Conservation (phyloP, 2,113 vertebrate genomes). For the Cyanoderma ruficeps region DNA sequence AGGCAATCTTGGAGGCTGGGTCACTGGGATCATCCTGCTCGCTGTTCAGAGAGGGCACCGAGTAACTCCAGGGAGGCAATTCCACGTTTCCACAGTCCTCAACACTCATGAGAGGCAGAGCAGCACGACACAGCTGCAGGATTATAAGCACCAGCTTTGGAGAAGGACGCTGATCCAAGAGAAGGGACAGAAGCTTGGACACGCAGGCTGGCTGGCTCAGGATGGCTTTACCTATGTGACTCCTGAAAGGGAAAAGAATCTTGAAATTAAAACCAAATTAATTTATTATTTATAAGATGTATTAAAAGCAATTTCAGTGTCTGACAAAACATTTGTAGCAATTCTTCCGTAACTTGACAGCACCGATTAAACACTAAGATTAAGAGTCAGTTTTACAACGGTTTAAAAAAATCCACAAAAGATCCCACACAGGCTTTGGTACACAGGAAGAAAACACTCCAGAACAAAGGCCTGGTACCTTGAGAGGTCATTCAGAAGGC, state of each 20-base stretch:
- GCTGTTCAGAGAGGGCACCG: slow-evolving; percentile 87
- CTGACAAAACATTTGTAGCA: background rate
- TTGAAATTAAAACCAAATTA: background rate
- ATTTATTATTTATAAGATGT: background rate
- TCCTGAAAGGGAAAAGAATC: slow-evolving; percentile 74
- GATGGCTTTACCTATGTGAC: slow-evolving; percentile 97
- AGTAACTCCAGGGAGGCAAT: slow-evolving; percentile 95
- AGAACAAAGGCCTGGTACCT: slow-evolving; percentile 74
- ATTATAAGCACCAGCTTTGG: slow-evolving; percentile 97
- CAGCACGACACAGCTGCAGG: slow-evolving; percentile 93
- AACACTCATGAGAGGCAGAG: slow-evolving; percentile 95
- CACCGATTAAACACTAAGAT: background rate
- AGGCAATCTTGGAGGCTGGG: slow-evolving; percentile 94
- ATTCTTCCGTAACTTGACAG: background rate
- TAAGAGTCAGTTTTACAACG: background rate
- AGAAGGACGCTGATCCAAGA: slow-evolving; percentile 95
- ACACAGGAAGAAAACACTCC: background rate
- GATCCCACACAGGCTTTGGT: background rate
- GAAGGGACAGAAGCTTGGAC: slow-evolving; percentile 94
- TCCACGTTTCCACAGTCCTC: slow-evolving; percentile 97
- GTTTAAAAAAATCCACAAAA: background rate
- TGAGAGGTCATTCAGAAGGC: slow-evolving; percentile 95
- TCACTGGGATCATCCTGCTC: slow-evolving; percentile 94
- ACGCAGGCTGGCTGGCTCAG: slow-evolving; percentile 98
- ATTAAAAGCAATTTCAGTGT: background rate